Evolutionary conservation across 2,888 invertebrate species (phyloP).

Genomic region (Salticus scenicus): DNA sequence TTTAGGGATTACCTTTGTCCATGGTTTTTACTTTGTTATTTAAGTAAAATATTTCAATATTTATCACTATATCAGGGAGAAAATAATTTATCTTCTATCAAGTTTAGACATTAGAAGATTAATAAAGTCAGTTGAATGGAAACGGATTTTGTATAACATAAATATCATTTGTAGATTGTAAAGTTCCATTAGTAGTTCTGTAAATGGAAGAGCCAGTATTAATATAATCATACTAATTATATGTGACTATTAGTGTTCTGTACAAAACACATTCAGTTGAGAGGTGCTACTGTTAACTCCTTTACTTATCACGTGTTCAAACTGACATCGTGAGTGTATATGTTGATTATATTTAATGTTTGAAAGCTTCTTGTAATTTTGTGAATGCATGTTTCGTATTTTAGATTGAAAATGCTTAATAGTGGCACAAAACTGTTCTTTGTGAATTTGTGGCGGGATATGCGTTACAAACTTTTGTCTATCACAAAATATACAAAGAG

Average conservation of each 20-base stretch:
- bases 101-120: no score
- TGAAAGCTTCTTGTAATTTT: no score
- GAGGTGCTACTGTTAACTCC: conserved; percentile 3
- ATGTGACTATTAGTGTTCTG: background rate
- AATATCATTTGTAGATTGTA: background rate
- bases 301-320: background rate
- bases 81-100: no score
- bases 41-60: no score
- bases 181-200: background rate
- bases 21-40: no score
- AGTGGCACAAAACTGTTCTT: background rate
- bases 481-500: background rate
- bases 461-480: background rate
- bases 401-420: background rate
- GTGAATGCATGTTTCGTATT: no score
- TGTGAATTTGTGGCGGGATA: background rate
- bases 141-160: background rate
- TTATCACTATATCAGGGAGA: no score
- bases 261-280: background rate
- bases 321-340: background rate
- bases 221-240: background rate
- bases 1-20: no score
- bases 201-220: background rate
- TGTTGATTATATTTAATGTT: background rate
- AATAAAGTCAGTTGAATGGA: background rate